These are phyloP conservation scores for Amblyteles armatorius DNA, from an alignment of 2,888 invertebrate species.

Conservation along the genomic window DNA sequence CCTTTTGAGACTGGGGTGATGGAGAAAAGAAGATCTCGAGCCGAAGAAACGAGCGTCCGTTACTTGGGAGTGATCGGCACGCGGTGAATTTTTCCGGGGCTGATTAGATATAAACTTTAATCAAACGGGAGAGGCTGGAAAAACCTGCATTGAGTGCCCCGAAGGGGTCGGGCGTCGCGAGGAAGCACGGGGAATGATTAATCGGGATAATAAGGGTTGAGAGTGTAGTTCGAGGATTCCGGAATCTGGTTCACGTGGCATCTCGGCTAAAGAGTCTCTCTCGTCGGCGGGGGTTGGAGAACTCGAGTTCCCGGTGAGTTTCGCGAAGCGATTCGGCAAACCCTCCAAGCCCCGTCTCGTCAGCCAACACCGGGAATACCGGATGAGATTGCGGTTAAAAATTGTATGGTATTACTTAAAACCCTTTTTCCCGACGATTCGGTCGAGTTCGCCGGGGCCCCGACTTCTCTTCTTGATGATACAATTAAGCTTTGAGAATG, in stretches of 20 bases:
- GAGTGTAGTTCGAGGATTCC: conserved; percentile 59
- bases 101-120: conserved; percentile 33
- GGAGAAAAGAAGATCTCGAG: background rate
- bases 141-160: background rate
- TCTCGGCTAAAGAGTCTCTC: background rate
- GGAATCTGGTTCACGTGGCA: conserved; percentile 61
- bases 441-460: conserved; percentile 50
- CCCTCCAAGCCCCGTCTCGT: conserved; percentile 50
- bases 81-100: conserved; percentile 23
- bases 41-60: conserved; percentile 33
- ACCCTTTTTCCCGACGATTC: conserved; percentile 74
- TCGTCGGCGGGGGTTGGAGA: conserved; percentile 20
- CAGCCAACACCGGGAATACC: conserved; percentile 73
- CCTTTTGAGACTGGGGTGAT: background rate
- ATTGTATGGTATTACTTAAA: conserved; percentile 83
- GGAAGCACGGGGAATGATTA: conserved; percentile 62
- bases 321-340: conserved; percentile 21
- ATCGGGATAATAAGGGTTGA: conserved; percentile 68
- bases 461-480: conserved; percentile 80
- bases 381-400: conserved; percentile 83
- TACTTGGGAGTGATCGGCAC: conserved; percentile 25
- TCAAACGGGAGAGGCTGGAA: background rate
- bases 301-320: conserved; percentile 53
- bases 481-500: conserved; percentile 81
- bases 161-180: conserved; percentile 16